Evolutionary conservation across 2,113 vertebrate species (phyloP).

Genomic region (Thunnus thynnus): DNA sequence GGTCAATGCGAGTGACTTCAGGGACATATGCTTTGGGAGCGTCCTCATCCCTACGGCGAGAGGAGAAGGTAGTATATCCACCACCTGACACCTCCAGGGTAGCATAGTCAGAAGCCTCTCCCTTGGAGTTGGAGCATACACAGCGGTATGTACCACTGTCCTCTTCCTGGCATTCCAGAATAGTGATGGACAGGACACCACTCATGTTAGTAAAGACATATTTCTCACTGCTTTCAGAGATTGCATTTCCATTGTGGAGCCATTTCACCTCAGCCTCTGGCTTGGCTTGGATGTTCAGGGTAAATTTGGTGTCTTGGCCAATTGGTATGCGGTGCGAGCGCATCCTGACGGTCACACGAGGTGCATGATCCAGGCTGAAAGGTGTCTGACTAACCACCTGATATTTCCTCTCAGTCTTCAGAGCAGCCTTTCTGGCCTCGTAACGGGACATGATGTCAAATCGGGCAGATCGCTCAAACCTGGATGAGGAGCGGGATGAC

Average conservation of each 20-base stretch:
- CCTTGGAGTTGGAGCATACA: constrained; percentile 93
- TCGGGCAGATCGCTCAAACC: constrained; percentile 96
- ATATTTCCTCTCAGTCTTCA: constrained; percentile 96
- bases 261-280: constrained; percentile 93
- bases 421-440: constrained; percentile 95
- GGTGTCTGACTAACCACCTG: constrained; percentile 96
- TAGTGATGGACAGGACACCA: constrained; percentile 93
- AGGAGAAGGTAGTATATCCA: constrained; percentile 92
- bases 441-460: constrained; percentile 99
- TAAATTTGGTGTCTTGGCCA: constrained; percentile 95
- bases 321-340: constrained; percentile 94
- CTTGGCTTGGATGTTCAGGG: constrained; percentile 95
- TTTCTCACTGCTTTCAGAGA: constrained; percentile 91
- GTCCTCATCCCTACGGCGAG: constrained; percentile 92
- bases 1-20: constrained; percentile 91
- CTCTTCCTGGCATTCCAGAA: constrained; percentile 92
- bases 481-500: constrained; percentile 90
- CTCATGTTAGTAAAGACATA: constrained; percentile 92
- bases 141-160: constrained; percentile 97
- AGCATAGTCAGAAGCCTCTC: constrained; percentile 96
- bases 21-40: constrained; percentile 88
- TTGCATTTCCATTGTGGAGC: constrained; percentile 92
- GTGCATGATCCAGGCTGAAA: constrained; percentile 95
- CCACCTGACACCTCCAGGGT: constrained; percentile 94
- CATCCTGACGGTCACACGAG: constrained; percentile 96